Evolutionary conservation across 2,888 invertebrate genomes (phyloP), one percentile per base, ranked within the genome.

Genomic region (Lymantria dispar): DNA sequence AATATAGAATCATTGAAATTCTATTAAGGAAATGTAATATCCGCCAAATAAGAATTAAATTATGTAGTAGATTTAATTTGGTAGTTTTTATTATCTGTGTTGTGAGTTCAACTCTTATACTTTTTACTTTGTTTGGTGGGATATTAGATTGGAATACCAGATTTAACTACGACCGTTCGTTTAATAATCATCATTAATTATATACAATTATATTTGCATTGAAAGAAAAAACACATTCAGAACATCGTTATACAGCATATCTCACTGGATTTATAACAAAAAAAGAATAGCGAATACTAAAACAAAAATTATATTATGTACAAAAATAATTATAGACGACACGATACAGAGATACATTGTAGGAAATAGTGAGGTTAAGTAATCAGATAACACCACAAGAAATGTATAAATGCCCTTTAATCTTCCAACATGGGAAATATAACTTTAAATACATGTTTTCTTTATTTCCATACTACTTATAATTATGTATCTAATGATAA

Each of bases 391-490:
- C 70, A 76, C 75, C 72, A 80, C 72, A 78, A 83, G 38, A 38
- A 38, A 74, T 75, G 78, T 82, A 80, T 86, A 89, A 91, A 90
- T 90, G 90, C 90, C 87, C 83, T 82, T 83, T 77, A 76, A 74
- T 70, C 69, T n/a, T 76, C 77, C 78, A 81, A 69, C 76, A 52
- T 54, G 65, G 80, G 79, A 80, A 78, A 74, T 76, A 75, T 84
- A 85, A 85, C 82, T 74, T 83, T 83, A 79, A 80, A 83, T 84
- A 85, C 84, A 68, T 69, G 79, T 68, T 79, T 76, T 75, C 70
- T 79, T 76, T 76, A 73, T 74, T 76, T 77, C 67, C 77, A 76
- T 82, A 72, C 86, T 86, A 85, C 84, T 84, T 79, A 84, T 75
- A 80, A 76, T 78, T 80, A 86, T 72, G 72, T 79, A 71, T 80